Percentiles rank a stretch among this genome's conserved stretches.
phyloP scores from a whole-genome alignment of 1,140 invertebrate genomes.

The Helicorthomorpha holstii region DNA sequence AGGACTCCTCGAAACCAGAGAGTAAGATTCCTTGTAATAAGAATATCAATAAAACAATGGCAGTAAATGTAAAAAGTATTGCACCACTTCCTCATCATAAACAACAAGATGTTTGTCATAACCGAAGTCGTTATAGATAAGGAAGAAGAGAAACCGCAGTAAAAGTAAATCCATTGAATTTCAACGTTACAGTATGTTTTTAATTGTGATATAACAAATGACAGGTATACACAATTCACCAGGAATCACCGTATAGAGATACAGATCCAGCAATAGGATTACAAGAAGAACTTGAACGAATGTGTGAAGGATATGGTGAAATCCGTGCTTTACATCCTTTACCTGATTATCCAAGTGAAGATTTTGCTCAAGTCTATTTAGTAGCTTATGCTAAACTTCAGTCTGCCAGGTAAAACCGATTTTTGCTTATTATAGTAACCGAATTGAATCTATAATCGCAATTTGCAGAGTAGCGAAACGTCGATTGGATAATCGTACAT shows the following conservation, averaged over 20 bases:
- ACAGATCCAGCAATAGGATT: slow-evolving; percentile 62
- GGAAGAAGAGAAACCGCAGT: slow-evolving; percentile 63
- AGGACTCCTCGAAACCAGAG: too few relatives aligned
- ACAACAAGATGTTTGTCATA: slow-evolving; percentile 44
- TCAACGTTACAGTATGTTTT: too few relatives aligned
- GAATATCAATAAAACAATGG: too few relatives aligned
- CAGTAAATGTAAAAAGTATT: not conserved
- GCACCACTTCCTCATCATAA: slow-evolving; percentile 36
- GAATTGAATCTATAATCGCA: not conserved
- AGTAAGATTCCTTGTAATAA: too few relatives aligned
- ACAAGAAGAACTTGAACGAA: slow-evolving; percentile 42
- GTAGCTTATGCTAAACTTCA: slow-evolving; percentile 53
- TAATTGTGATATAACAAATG: too few relatives aligned
- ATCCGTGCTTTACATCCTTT: slow-evolving; percentile 34
- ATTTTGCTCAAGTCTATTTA: slow-evolving; percentile 68
- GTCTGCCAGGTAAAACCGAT: slow-evolving; percentile 34
- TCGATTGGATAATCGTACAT: slow-evolving; percentile 61
- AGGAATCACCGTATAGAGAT: slow-evolving; percentile 65
- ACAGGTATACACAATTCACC: slow-evolving; percentile 67
- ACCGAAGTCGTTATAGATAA: slow-evolving; percentile 54
- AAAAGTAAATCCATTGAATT: too few relatives aligned
- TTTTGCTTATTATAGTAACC: too few relatives aligned
- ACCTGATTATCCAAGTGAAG: slow-evolving; percentile 40
- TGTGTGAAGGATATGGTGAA: slow-evolving; percentile 50
- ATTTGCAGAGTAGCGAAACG: slow-evolving; percentile 55